phyloP scores from a whole-genome alignment of 1,140 invertebrate species.

The Melipona quadrifasciata region DNA sequence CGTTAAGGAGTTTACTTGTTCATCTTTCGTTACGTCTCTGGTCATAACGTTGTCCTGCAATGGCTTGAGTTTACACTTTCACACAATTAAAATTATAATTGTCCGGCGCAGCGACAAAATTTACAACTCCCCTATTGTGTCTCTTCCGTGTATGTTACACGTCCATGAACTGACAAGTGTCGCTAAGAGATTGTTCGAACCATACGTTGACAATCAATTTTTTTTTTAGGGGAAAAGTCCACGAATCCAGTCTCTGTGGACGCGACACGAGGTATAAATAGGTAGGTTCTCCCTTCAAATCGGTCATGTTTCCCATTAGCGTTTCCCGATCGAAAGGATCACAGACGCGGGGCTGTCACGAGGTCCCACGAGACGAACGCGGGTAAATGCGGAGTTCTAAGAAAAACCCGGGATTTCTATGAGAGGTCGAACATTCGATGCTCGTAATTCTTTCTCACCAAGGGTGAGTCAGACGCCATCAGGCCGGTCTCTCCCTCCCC shows the following conservation, averaged over 20 bases:
- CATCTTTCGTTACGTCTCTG: too few species aligned
- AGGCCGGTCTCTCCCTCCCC: constrained; percentile 24
- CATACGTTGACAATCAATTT: too few species aligned
- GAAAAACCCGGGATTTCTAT: constrained; percentile 50
- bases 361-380: not conserved
- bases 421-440: constrained; percentile 52
- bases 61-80: too few species aligned
- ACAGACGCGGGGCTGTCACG: not conserved
- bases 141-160: too few species aligned
- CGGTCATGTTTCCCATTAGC: constrained; percentile 24
- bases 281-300: not conserved
- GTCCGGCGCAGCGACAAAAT: too few species aligned
- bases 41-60: too few species aligned
- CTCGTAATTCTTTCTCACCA: constrained; percentile 49
- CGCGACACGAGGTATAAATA: constrained; percentile 19
- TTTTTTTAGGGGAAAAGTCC: not conserved
- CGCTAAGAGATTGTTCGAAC: too few species aligned
- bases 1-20: too few species aligned
- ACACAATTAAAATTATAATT: too few species aligned
- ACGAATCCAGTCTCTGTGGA: not conserved
- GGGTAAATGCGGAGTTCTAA: constrained; percentile 46
- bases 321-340: constrained; percentile 16
- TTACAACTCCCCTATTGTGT: too few species aligned
- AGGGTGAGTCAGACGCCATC: constrained; percentile 64
- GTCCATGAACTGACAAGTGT: too few species aligned